A percentile compares a stretch with the other conserved stretches of the same genome.
phyloP scores from a whole-genome alignment of 1,140 invertebrate genomes.

The Rhagoletis zephyria region DNA sequence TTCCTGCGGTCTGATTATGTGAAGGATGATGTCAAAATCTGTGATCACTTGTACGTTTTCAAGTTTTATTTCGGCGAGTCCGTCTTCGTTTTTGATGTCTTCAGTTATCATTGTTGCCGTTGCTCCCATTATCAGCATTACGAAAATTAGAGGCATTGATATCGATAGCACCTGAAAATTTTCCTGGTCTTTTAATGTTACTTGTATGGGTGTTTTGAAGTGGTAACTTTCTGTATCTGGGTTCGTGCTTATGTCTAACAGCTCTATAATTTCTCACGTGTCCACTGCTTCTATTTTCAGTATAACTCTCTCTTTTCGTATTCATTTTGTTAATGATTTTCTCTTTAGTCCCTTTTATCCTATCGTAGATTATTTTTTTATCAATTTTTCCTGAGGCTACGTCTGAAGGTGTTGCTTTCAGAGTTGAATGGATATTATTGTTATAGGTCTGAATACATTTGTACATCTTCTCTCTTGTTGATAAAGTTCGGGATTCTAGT shows the following conservation, averaged over 20 bases:
- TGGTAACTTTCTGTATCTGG: conserved; percentile 9
- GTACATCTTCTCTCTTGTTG: neutral
- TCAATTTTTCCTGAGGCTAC: neutral
- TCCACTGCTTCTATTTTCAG: neutral
- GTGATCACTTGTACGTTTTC: no score
- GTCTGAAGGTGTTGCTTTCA: neutral
- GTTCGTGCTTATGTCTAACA: conserved; percentile 1
- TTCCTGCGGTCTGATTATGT: no score
- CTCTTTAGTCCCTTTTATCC: neutral
- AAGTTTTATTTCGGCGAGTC: no score
- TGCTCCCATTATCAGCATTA: no score
- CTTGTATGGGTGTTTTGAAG: neutral
- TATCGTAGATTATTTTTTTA: neutral
- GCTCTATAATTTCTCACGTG: neutral
- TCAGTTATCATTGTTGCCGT: no score
- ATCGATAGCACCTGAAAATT: conserved; percentile 4
- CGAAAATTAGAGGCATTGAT: neutral
- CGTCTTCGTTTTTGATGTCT: no score
- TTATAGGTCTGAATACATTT: neutral
- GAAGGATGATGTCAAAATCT: no score
- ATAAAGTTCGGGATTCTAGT: neutral
- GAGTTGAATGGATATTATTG: neutral
- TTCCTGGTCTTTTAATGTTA: neutral
- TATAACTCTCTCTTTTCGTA: neutral
- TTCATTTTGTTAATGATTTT: conserved; percentile 51